A percentile compares a stretch with the other conserved stretches of the same genome.
phyloP scores from a whole-genome alignment of 2,797 vertebrate species.

The Bovichtus variegatus region DNA sequence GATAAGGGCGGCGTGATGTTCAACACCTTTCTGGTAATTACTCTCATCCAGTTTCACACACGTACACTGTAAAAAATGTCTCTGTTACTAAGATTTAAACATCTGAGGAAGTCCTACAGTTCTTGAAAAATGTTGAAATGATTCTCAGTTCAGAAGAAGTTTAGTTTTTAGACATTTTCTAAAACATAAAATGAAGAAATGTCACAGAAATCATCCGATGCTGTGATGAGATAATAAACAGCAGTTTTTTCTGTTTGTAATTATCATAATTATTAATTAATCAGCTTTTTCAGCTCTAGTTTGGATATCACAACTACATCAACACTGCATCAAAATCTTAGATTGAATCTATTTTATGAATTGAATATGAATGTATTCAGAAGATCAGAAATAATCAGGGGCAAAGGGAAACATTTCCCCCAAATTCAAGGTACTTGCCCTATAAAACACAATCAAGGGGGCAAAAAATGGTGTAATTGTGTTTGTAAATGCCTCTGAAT shows the following conservation, averaged over 20 bases:
- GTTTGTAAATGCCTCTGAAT: too few species aligned
- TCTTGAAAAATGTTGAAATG: neutral
- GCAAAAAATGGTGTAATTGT: too few species aligned
- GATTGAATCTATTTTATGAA: neutral
- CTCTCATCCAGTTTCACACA: constrained; percentile 47
- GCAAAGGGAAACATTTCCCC: too few species aligned
- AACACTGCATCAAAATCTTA: neutral
- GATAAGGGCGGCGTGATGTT: constrained; percentile 62
- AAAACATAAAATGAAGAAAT: neutral
- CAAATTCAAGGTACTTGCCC: too few species aligned
- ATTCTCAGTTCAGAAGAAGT: neutral
- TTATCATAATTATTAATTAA: neutral
- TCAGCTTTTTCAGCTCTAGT: neutral
- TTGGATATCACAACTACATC: neutral
- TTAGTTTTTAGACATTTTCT: neutral
- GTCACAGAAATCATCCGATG: neutral
- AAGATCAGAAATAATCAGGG: too few species aligned
- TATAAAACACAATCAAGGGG: too few species aligned
- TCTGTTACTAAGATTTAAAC: neutral
- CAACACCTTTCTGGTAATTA: constrained; percentile 66
- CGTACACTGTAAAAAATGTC: constrained; percentile 32
- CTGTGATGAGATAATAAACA: neutral
- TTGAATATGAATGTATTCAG: too few species aligned
- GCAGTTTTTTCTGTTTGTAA: neutral
- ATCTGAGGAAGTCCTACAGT: neutral